phyloP scores from a whole-genome alignment of 2,888 invertebrate species.

The Xestia c-nigrum region DNA sequence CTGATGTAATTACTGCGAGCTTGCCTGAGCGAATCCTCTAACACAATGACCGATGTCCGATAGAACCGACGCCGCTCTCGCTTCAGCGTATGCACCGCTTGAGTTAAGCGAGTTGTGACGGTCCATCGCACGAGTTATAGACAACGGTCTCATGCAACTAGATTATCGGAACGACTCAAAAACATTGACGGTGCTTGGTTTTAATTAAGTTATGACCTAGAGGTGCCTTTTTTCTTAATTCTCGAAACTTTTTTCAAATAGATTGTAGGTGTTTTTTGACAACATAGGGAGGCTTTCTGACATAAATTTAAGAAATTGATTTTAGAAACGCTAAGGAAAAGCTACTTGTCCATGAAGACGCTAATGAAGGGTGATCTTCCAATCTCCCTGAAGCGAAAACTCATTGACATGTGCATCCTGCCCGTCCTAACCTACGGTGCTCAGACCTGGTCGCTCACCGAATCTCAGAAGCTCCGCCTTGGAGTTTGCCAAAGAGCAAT shows the following conservation, averaged over 20 bases:
- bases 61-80: constrained; percentile 72
- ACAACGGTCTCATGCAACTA: constrained; percentile 77
- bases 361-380: too few relatives aligned
- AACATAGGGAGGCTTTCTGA: not conserved
- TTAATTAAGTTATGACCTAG: constrained; percentile 15
- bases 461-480: too few relatives aligned
- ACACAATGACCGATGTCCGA: constrained; percentile 86
- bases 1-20: constrained; percentile 87
- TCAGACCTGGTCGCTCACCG: too few relatives aligned
- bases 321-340: too few relatives aligned
- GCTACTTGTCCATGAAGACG: too few relatives aligned
- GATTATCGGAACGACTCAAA: constrained; percentile 77
- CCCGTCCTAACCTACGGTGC: too few relatives aligned
- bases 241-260: not conserved
- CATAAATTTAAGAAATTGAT: not conserved
- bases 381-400: too few relatives aligned
- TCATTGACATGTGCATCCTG: too few relatives aligned
- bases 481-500: too few relatives aligned
- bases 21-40: constrained; percentile 82
- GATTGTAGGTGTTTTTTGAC: not conserved
- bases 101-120: constrained; percentile 74
- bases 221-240: not conserved
- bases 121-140: constrained; percentile 75
- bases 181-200: constrained; percentile 63
- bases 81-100: constrained; percentile 61